Conservation (phyloP, 2,797 vertebrate genomes). For the Apodemus agrarius region DNA sequence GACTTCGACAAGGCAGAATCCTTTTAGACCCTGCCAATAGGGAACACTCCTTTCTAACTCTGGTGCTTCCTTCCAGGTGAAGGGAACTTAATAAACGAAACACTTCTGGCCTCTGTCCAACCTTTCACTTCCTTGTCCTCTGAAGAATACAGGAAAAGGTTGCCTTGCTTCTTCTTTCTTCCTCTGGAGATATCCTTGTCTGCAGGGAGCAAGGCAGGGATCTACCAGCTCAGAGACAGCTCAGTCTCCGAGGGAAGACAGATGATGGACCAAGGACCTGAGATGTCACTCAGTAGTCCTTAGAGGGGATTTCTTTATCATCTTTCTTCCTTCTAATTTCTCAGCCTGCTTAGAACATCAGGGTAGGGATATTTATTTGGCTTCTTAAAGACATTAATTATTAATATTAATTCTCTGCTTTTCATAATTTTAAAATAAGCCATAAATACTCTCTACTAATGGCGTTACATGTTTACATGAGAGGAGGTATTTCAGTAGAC, state of each 20-base stretch:
- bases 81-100: constrained; percentile 58
- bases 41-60: constrained; percentile 22
- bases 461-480: neutral
- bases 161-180: neutral
- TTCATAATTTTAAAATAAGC: constrained; percentile 4
- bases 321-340: neutral
- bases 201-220: neutral
- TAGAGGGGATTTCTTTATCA: neutral
- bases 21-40: neutral
- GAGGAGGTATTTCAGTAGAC: neutral
- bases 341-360: neutral
- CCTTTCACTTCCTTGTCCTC: neutral
- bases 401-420: neutral
- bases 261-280: neutral
- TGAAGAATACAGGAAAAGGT: constrained; percentile 31
- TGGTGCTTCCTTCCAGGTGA: constrained; percentile 42
- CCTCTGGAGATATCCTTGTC: neutral
- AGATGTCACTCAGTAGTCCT: neutral
- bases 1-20: constrained; percentile 42
- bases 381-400: neutral
- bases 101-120: constrained; percentile 19
- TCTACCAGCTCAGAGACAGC: neutral
- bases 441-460: neutral
- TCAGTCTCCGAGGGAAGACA: neutral
- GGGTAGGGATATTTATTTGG: neutral